phyloP scores from a whole-genome alignment of 2,888 invertebrate species.

The Athalia circularis region DNA sequence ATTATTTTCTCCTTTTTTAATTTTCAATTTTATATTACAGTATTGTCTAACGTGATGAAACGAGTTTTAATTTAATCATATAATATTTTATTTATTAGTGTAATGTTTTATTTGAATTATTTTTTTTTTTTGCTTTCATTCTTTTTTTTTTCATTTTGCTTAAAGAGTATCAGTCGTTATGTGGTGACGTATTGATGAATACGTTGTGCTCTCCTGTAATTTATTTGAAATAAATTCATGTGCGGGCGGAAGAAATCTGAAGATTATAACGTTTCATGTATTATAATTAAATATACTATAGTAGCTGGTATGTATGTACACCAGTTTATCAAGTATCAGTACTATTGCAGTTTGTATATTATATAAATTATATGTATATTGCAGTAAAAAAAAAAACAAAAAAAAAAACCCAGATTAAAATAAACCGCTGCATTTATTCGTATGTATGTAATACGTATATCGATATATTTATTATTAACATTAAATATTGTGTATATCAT shows the following conservation, averaged over 20 bases:
- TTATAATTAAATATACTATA: neutral
- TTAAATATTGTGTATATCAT: neutral
- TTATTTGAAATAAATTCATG: constrained; percentile 12
- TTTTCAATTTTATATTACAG: constrained; percentile 26
- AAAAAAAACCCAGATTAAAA: constrained; percentile 8
- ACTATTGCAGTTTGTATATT: neutral
- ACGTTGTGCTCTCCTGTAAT: constrained; percentile 35
- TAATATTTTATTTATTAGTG: neutral
- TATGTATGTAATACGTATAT: neutral
- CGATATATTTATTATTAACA: neutral
- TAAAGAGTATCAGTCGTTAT: constrained; percentile 40
- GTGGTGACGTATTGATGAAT: constrained; percentile 25
- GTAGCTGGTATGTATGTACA: constrained; percentile 2
- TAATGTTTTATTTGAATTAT: neutral
- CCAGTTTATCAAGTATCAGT: neutral
- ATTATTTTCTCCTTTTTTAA: neutral
- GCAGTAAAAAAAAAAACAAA: neutral
- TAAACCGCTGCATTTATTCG: constrained; percentile 32
- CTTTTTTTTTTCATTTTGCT: constrained; percentile 3
- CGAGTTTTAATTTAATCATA: neutral
- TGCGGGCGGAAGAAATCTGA: constrained; percentile 35
- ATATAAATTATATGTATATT: constrained; percentile 19
- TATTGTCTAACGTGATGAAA: constrained; percentile 35
- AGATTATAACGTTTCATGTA: neutral
- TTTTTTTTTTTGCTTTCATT: neutral